Evolutionary conservation across 2,797 vertebrate genomes (phyloP), one percentile per base, ranked within the genome.

Genomic region (Danio kyathit): DNA sequence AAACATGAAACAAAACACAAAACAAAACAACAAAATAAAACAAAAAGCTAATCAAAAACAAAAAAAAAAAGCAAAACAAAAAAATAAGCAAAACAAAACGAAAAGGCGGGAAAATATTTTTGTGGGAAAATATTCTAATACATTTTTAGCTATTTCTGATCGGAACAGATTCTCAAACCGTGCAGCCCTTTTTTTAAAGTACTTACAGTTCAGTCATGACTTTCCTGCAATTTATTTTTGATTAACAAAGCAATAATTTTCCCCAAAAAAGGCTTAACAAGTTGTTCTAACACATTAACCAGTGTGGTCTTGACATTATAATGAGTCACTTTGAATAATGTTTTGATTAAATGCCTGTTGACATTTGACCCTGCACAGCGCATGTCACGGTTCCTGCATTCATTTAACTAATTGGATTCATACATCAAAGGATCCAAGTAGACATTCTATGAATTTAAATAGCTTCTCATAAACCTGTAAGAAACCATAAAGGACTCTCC

Each of bases 341-440:
- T 80, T 85, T 77, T 75, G 59, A 82, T 67, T 76, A 67, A 71
- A 88, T 80, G 78, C 69, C 10, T 65, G 70, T 82, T 83, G 77
- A 84, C 60, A 67, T 76, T 74, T 75, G 82, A 82, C 67, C 49
- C 60, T 8, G 73, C 73, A 76, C 67, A 87, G 84, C 67, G 61
- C 66, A 59, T 51, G 63, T 72, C 60, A 82, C 64, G 82, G 78
- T 79, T 83, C 66, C 81, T 76, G 80, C 48, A 21, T 56, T 79
- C 60, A 71, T 67, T 51, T 75, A 73, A 88, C 84, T 84, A 83
- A 72, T 81, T 81, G 21, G 57, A 85, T 82, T 82, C 80, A 73
- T 72, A 78, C 77, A 82, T 83, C 61, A 78, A 81, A 81, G 41
- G 51, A 48, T 66, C 51, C 44, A 79, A 82, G 74, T 46, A 38